These are phyloP conservation scores for Apamea sordens DNA, from an alignment of 2,888 invertebrate species.

Conservation along the genomic window DNA sequence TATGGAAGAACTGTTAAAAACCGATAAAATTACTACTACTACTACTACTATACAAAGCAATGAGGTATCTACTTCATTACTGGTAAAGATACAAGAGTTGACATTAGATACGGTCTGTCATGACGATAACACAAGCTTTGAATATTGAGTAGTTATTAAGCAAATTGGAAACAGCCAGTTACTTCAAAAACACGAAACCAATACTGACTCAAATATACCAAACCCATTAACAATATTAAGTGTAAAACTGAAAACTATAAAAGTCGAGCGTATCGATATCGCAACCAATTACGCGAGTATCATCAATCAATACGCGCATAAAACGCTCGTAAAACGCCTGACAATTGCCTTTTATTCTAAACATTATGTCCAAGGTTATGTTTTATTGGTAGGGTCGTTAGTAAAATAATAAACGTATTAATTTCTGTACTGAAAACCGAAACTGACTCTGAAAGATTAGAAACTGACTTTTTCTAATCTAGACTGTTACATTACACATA, in stretches of 20 bases:
- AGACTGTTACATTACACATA: too few species aligned
- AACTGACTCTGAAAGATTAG: neutral
- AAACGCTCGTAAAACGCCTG: conserved; percentile 54
- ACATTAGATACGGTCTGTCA: neutral
- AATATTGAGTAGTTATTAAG: neutral
- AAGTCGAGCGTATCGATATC: conserved; percentile 41
- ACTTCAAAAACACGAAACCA: neutral
- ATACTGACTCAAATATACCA: neutral
- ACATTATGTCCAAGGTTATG: conserved; percentile 17
- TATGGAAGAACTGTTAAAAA: too few species aligned
- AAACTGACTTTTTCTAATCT: neutral
- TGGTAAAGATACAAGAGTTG: too few species aligned
- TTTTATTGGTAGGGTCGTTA: conserved; percentile 19
- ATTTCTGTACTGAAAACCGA: neutral
- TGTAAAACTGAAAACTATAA: conserved; percentile 55
- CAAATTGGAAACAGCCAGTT: neutral
- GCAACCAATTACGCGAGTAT: conserved; percentile 50
- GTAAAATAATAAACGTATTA: conserved; percentile 4
- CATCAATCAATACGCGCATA: conserved; percentile 55
- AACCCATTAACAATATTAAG: conserved; percentile 28
- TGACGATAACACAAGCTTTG: neutral
- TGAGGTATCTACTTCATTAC: too few species aligned
- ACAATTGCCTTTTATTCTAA: conserved; percentile 50
- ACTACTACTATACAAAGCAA: too few species aligned
- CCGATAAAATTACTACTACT: too few species aligned